These are phyloP conservation scores for Eurypyga helias DNA, from an alignment of 2,113 vertebrate species.

Conservation along the genomic window DNA sequence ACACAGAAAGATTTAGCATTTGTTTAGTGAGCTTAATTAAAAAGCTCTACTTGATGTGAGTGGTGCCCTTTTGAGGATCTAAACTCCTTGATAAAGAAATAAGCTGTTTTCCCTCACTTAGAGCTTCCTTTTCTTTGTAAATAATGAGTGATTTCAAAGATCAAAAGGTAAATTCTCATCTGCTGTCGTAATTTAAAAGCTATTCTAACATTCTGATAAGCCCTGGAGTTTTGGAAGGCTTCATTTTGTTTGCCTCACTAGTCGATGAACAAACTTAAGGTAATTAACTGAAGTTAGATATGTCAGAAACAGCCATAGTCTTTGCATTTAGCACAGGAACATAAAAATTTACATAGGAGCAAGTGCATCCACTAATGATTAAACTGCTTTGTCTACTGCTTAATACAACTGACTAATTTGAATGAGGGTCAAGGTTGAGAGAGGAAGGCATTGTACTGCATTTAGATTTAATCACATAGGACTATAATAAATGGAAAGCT, in stretches of 20 bases:
- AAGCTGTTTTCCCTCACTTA: slow-evolving; percentile 1
- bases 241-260: background rate
- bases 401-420: background rate
- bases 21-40: slow-evolving; percentile 60
- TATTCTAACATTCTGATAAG: background rate
- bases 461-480: background rate
- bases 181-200: slow-evolving; percentile 20
- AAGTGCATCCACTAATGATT: background rate
- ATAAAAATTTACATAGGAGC: background rate
- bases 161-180: slow-evolving; percentile 30
- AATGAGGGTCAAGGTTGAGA: background rate
- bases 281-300: background rate
- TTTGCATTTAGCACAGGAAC: background rate
- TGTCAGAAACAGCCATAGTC: background rate
- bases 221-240: background rate
- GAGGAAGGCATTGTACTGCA: background rate
- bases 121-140: background rate
- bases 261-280: background rate
- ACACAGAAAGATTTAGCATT: slow-evolving; percentile 32
- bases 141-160: background rate
- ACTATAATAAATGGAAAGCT: background rate
- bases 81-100: slow-evolving; percentile 37
- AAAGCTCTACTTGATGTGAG: slow-evolving; percentile 19
- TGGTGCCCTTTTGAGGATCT: slow-evolving; percentile 20
- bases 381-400: background rate